Evolutionary conservation across 2,797 vertebrate genomes (phyloP).

Genomic region (Phrynocephalus vlangalii): DNA sequence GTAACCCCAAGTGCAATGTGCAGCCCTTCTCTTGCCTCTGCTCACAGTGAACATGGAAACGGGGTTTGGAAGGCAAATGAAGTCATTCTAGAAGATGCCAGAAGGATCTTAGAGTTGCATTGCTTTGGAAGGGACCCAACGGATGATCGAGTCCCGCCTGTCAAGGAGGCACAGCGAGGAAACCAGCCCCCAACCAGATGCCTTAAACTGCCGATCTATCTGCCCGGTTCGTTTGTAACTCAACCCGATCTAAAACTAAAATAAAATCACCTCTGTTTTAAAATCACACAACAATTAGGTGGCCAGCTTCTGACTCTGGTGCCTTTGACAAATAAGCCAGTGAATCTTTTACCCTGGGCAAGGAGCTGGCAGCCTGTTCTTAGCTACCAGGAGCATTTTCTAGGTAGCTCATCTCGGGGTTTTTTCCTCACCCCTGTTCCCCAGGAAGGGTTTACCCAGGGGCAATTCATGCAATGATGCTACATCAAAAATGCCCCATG

Average conservation of each 20-base stretch:
- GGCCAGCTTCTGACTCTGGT: background rate
- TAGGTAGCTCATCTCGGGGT: slow-evolving; percentile 69
- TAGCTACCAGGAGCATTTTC: slow-evolving; percentile 22
- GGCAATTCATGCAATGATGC: slow-evolving; percentile 85
- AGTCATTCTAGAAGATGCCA: background rate
- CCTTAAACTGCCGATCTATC: too few relatives aligned
- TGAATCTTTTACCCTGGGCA: too few relatives aligned
- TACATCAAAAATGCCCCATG: slow-evolving; percentile 56
- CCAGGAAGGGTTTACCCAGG: slow-evolving; percentile 81
- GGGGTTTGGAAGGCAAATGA: background rate
- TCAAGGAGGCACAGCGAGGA: too few relatives aligned
- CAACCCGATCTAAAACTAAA: accelerated
- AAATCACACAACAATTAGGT: background rate
- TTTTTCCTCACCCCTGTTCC: slow-evolving; percentile 84
- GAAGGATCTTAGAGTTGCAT: background rate
- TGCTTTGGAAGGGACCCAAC: too few relatives aligned
- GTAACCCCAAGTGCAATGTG: too few relatives aligned
- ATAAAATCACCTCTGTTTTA: too few relatives aligned
- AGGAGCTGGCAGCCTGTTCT: background rate
- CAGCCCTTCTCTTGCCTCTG: background rate
- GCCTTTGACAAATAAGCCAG: background rate
- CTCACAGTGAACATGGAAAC: background rate
- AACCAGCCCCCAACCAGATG: too few relatives aligned
- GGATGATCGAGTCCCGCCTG: too few relatives aligned
- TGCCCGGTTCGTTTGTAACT: background rate